Percentiles rank a stretch among this genome's conserved stretches.
Conservation (phyloP, 2,888 invertebrate species). For the Dicranocentrus wangi region DNA sequence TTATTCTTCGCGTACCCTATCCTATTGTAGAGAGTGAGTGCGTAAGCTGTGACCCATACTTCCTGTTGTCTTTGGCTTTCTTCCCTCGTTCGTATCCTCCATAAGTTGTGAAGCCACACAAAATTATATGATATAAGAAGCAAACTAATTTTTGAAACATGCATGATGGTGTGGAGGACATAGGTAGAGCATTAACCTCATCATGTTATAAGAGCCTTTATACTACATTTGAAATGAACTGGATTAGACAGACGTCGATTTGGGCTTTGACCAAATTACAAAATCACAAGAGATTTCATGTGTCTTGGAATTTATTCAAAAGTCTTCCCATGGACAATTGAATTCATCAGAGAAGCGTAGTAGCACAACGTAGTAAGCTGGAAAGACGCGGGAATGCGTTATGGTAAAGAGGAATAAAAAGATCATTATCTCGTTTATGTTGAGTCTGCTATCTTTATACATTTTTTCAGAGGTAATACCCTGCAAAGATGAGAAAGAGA, state of each 20-base stretch:
- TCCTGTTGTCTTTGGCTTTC: slow-evolving; percentile 46
- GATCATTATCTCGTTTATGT: slow-evolving; percentile 6
- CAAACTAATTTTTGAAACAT: too few relatives aligned
- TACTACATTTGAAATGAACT: too few relatives aligned
- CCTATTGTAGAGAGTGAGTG: slow-evolving; percentile 18
- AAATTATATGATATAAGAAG: too few relatives aligned
- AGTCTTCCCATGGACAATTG: not conserved
- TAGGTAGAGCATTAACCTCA: not conserved
- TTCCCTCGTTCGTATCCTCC: too few relatives aligned
- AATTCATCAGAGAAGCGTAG: not conserved
- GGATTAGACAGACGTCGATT: too few relatives aligned
- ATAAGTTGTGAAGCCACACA: too few relatives aligned
- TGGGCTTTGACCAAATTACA: too few relatives aligned
- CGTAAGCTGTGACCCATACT: slow-evolving; percentile 50
- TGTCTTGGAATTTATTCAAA: too few relatives aligned
- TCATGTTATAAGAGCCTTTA: too few relatives aligned
- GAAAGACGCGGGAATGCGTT: not conserved
- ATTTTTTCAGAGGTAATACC: too few relatives aligned
- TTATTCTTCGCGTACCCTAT: slow-evolving; percentile 47
- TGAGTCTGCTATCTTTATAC: not conserved
- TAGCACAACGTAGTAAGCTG: not conserved
- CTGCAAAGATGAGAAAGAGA: too few relatives aligned
- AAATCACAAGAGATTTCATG: too few relatives aligned
- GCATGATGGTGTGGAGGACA: not conserved
- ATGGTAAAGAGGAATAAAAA: slow-evolving; percentile 9